Conservation (phyloP, 1,140 invertebrate species). For the Aphis gossypii region DNA sequence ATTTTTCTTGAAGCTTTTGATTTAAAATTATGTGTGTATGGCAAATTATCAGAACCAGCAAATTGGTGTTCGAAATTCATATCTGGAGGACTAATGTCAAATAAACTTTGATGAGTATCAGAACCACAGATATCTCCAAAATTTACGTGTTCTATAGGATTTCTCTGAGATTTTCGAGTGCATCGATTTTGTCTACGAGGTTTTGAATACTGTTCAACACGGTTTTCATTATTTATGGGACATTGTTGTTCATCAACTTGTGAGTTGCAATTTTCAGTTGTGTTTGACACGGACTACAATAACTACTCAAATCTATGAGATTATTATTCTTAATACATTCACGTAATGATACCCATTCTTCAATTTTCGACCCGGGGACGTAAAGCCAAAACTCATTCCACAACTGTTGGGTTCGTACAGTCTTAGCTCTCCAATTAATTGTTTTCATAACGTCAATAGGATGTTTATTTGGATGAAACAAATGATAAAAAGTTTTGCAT, state of each 20-base stretch:
- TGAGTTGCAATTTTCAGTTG: background rate
- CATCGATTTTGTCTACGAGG: background rate
- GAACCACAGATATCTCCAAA: background rate
- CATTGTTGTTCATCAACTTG: background rate
- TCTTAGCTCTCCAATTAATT: constrained; percentile 1
- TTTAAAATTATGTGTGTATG: background rate
- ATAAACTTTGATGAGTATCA: background rate
- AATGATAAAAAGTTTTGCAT: constrained; percentile 36
- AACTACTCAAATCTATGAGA: background rate
- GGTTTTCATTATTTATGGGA: background rate
- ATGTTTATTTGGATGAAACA: background rate
- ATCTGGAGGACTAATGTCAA: background rate
- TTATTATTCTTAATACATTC: background rate
- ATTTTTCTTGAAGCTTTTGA: background rate
- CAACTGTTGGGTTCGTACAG: background rate
- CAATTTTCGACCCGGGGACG: background rate
- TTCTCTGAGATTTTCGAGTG: background rate
- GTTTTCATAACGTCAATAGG: background rate
- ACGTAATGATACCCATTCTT: background rate
- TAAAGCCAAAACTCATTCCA: constrained; percentile 41
- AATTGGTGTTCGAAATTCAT: background rate
- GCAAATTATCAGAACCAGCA: background rate
- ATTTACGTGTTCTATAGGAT: background rate
- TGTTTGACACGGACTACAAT: background rate
- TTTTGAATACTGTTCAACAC: background rate